phyloP scores from a whole-genome alignment of 2,113 vertebrate species.

The Corythornis vintsioides region DNA sequence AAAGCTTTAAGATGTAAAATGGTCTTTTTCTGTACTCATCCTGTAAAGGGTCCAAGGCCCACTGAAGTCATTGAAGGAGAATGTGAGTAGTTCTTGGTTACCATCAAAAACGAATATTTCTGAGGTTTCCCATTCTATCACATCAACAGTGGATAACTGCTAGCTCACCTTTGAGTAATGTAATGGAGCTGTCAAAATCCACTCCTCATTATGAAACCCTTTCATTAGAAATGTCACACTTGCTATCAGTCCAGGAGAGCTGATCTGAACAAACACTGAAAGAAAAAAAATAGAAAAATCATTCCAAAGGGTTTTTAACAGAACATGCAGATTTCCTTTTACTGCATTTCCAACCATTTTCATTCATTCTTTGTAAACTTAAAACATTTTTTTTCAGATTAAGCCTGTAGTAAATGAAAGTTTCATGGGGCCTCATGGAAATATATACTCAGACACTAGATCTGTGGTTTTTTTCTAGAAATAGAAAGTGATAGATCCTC shows the following conservation, averaged over 20 bases:
- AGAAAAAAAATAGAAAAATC: neutral
- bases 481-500: neutral
- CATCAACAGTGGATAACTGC: neutral
- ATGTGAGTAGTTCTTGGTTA: neutral
- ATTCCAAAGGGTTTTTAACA: neutral
- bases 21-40: neutral
- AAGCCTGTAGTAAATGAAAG: neutral
- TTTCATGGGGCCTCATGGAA: neutral
- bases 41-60: neutral
- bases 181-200: neutral
- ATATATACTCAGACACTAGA: neutral
- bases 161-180: neutral
- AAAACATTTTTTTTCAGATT: neutral
- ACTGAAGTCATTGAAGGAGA: neutral
- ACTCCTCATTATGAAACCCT: neutral
- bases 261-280: neutral
- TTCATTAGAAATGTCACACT: neutral
- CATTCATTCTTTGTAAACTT: neutral
- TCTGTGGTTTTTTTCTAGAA: neutral
- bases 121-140: neutral
- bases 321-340: neutral
- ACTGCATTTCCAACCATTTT: neutral
- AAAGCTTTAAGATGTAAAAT: conserved; percentile 20
- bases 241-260: neutral
- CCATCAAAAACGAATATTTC: neutral